Percentiles rank a stretch among this genome's conserved stretches.
These are phyloP conservation scores for Reticulitermes speratus DNA, from an alignment of 1,140 invertebrate genomes.

Conservation along the genomic window DNA sequence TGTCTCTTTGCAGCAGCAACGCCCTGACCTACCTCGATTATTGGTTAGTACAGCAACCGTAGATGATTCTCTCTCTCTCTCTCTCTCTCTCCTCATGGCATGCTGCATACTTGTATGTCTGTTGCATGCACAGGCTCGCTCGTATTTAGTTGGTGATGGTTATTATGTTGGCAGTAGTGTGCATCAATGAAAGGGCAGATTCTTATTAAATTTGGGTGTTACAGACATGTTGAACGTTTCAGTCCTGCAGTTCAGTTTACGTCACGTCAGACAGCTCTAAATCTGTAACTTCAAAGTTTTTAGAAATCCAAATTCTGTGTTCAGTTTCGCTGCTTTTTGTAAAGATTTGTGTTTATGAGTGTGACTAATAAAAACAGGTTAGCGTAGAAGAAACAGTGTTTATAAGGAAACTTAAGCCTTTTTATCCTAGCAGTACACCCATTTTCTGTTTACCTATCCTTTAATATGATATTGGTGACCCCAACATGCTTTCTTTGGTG, in stretches of 20 bases:
- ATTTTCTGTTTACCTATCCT: not conserved
- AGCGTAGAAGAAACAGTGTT: no score
- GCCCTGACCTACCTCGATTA: slow-evolving; percentile 71
- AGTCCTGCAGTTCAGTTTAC: no score
- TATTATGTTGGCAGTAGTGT: not conserved
- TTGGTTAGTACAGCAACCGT: slow-evolving; percentile 43
- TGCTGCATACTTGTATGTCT: slow-evolving; percentile 25
- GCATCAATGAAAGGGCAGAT: not conserved
- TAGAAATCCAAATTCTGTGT: no score
- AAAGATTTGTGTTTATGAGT: no score
- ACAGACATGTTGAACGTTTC: no score
- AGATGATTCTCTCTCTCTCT: slow-evolving; percentile 25
- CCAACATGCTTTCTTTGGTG: not conserved
- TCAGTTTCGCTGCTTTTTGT: no score
- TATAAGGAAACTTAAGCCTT: not conserved
- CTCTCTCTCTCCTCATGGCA: slow-evolving; percentile 23
- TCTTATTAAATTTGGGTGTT: not conserved
- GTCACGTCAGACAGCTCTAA: no score
- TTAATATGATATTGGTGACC: not conserved
- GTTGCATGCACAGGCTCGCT: slow-evolving; percentile 7
- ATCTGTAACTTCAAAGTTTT: no score
- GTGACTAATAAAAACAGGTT: no score
- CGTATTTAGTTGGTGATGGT: not conserved
- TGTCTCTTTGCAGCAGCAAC: slow-evolving; percentile 66
- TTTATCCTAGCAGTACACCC: not conserved